Conservation (phyloP, 1,140 invertebrate species). For the Philopotamus ludificatus region DNA sequence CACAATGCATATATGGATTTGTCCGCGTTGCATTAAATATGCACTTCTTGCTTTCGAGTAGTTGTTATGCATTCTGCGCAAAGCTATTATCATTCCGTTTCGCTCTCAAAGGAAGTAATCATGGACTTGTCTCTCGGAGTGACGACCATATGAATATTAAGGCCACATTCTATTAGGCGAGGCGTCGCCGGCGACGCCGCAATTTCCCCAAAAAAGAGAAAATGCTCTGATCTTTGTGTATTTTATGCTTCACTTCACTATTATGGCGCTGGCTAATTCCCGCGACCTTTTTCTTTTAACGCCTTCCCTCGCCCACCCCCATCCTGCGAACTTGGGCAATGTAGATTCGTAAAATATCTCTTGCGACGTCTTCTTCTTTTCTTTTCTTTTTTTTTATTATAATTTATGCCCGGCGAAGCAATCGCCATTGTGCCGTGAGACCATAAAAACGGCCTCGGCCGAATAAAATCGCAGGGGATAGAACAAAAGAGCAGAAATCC, state of each 20-base stretch:
- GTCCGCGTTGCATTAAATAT: too few relatives aligned
- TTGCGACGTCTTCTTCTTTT: too few relatives aligned
- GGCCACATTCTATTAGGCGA: background rate
- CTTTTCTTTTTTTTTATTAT: background rate
- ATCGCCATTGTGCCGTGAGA: background rate
- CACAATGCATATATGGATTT: too few relatives aligned
- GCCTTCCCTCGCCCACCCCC: background rate
- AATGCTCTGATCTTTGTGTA: background rate
- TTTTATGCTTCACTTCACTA: background rate
- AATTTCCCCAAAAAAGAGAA: background rate
- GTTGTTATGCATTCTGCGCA: background rate
- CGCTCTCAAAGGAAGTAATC: background rate
- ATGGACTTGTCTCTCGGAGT: background rate
- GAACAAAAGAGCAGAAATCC: constrained; percentile 7
- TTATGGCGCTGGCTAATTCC: background rate
- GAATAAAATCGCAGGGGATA: constrained; percentile 1
- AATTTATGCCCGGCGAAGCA: constrained; percentile 1
- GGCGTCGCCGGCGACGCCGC: background rate
- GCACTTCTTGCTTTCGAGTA: too few relatives aligned
- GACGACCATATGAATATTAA: background rate
- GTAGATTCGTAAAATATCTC: background rate
- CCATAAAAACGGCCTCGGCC: background rate
- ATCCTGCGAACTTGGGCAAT: background rate
- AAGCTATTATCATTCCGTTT: background rate
- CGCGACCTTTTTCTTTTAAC: background rate